Base-by-base conservation (phyloP, 2,888 invertebrate genomes). In the Spisula solida region DNA sequence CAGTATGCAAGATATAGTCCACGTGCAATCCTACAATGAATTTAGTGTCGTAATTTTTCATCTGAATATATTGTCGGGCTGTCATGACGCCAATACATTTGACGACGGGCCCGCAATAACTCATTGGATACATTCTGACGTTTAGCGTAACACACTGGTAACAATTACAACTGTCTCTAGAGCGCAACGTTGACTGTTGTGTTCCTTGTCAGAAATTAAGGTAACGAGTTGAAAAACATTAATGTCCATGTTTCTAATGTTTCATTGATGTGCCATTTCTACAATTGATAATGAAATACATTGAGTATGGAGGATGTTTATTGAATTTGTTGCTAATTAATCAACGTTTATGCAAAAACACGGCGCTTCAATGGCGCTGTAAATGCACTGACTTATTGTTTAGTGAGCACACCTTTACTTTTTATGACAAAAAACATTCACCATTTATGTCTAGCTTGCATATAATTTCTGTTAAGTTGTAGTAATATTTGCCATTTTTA, bases 221-320 rank as follows among this genome's bases (percentile, higher is more conserved):
- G 80, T 82, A 85, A 41, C 55, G 41, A 89, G 91, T 91, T 66
- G 84, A 91, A 91, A 89, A 87, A 81, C 89, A 91, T 89, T 89
- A 91, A 89, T 88, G 91, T 91, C 91, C 75, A 16, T 75, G 25
- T 56, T 80, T 84, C 84, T 89, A 78, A 89, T 83, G 81, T 75
- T 47, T 82, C 80, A 56, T 80, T 91, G 91, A 91, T 91, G 81
- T 81, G 89, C 89, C 29, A 55, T 85, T 89, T 85, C 82, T 89
- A 85, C 85, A 91, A 89, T 91, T 85, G 80, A 85, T 85, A 89
- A 82, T 88, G 91, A 91, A 89, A 91, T 87, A 81, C 79, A 82
- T 88, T 85, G 85, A 51, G 41, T 31, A 51, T n/a, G 75, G 29
- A 31, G 83, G 47, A 47, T 80, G 51, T 80, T 80, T 80, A 80